Percentiles rank a stretch among this genome's conserved stretches.
Evolutionary conservation across 1,140 invertebrate genomes (phyloP).

Genomic region (Contarinia nasturtii): DNA sequence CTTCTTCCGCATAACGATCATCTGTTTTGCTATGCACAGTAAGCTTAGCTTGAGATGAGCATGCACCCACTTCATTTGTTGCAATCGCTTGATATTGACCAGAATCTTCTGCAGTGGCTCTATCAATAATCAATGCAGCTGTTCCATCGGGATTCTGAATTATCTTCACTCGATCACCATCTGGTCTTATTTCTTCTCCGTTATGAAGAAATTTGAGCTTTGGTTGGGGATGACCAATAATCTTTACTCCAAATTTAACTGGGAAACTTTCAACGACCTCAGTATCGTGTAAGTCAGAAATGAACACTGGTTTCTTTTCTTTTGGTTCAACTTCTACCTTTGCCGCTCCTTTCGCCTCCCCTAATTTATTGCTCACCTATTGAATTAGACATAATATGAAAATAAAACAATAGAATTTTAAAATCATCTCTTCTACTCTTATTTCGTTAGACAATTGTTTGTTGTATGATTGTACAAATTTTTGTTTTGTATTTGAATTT

Average conservation of each 20-base stretch:
- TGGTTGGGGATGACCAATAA: conserved; percentile 50
- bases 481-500: no score
- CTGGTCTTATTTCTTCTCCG: conserved; percentile 53
- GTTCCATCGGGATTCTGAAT: conserved; percentile 45
- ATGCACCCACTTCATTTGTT: conserved; percentile 51
- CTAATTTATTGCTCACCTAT: conserved; percentile 55
- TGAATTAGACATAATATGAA: no score
- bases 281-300: conserved; percentile 43
- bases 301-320: conserved; percentile 51
- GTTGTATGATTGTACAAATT: no score
- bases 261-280: conserved; percentile 69
- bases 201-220: conserved; percentile 59
- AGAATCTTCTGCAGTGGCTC: conserved; percentile 42
- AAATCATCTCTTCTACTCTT: no score
- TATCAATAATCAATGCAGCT: conserved; percentile 41
- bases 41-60: conserved; percentile 44
- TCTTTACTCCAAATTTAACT: conserved; percentile 56
- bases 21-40: conserved; percentile 39
- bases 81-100: conserved; percentile 59
- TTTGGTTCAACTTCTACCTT: conserved; percentile 45
- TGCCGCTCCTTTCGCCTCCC: conserved; percentile 41
- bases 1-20: conserved; percentile 41
- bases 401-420: no score
- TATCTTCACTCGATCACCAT: conserved; percentile 45
- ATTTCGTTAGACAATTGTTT: no score